These are phyloP conservation scores for Actias luna DNA, from an alignment of 2,888 invertebrate species.

Conservation along the genomic window DNA sequence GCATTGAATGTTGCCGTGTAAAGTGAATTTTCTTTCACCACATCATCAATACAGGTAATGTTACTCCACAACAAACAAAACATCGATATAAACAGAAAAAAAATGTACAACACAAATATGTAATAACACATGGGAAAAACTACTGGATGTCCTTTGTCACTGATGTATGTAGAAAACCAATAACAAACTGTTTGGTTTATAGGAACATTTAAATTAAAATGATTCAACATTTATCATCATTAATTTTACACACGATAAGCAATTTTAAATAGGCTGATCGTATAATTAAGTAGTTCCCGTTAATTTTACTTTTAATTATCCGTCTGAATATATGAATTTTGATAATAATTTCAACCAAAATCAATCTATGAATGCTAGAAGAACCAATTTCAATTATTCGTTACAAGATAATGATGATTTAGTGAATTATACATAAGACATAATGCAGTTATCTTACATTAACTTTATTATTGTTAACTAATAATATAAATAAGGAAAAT, in stretches of 20 bases:
- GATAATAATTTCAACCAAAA: neutral
- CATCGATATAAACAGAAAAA: slow-evolving; percentile 3
- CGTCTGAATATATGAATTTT: neutral
- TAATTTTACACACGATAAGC: slow-evolving; percentile 50
- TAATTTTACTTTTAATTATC: slow-evolving; percentile 24
- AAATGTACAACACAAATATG: slow-evolving; percentile 11
- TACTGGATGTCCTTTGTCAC: slow-evolving; percentile 1
- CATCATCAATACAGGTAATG: neutral
- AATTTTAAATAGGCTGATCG: slow-evolving; percentile 45
- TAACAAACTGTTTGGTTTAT: slow-evolving; percentile 28
- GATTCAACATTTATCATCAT: slow-evolving; percentile 32
- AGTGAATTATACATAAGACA: too few species aligned
- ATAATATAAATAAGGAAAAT: neutral
- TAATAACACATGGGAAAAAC: neutral
- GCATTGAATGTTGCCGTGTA: too few species aligned
- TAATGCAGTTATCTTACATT: too few species aligned
- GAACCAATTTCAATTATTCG: too few species aligned
- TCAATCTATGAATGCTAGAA: neutral
- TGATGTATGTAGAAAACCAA: slow-evolving; percentile 28
- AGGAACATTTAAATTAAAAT: slow-evolving; percentile 37
- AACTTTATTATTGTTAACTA: neutral
- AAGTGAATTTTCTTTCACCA: too few species aligned
- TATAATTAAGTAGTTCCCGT: slow-evolving; percentile 36
- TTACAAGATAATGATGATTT: too few species aligned
- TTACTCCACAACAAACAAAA: neutral